Conservation (phyloP, 2,113 vertebrate species). For the Elephas maximus region DNA sequence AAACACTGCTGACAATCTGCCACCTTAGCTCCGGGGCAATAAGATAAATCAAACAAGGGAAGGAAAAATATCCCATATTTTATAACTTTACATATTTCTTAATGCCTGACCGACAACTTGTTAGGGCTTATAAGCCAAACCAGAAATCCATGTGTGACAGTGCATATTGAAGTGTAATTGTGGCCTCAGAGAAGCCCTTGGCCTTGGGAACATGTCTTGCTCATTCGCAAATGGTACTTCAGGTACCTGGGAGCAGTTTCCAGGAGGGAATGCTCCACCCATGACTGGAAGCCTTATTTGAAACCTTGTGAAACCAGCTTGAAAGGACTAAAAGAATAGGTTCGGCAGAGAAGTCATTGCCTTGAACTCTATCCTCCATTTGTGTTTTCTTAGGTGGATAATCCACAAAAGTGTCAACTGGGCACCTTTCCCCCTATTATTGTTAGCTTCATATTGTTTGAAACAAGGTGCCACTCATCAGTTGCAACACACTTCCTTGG, state of each 20-base stretch:
- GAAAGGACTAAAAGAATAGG: slow-evolving; percentile 51
- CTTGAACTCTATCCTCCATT: not conserved
- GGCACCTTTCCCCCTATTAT: not conserved
- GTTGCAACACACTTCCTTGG: not conserved
- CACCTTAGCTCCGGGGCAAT: slow-evolving; percentile 1
- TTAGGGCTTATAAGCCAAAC: slow-evolving; percentile 59
- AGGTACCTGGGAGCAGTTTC: slow-evolving; percentile 82
- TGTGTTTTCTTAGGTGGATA: not conserved
- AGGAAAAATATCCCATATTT: not conserved
- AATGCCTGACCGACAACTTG: not conserved
- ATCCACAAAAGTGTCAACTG: not conserved
- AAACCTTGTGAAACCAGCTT: slow-evolving; percentile 73
- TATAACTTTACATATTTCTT: slow-evolving; percentile 47
- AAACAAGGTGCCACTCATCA: not conserved
- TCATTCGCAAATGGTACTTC: slow-evolving; percentile 80
- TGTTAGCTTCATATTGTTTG: not conserved
- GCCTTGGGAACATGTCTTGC: slow-evolving; percentile 72
- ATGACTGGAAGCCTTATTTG: slow-evolving; percentile 72
- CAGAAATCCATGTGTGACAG: not conserved
- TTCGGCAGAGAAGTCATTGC: not conserved
- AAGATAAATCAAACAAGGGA: slow-evolving; percentile 16
- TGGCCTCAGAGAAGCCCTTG: slow-evolving; percentile 43
- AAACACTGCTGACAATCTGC: slow-evolving; percentile 32
- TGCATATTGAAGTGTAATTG: not conserved
- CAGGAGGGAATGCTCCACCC: slow-evolving; percentile 82